Base-by-base conservation (phyloP, 2,888 invertebrate genomes). In the Nymphalis polychloros region DNA sequence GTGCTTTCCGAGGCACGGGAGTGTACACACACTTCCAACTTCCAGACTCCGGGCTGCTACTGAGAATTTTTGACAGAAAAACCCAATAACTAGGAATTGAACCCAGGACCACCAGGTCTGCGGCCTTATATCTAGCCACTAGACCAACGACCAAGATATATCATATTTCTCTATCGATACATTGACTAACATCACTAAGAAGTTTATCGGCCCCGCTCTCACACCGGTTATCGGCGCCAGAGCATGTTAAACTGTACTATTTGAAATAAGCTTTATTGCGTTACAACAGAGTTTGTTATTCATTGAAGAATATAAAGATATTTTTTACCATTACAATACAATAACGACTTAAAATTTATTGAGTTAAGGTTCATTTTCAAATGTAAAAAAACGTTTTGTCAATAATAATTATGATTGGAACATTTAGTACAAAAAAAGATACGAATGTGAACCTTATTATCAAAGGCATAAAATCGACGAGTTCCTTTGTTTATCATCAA, bases 131-230 rank as follows among this genome's bases (percentile, higher is more conserved):
- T 23, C 2, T 23, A 23, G 23, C 3, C n/a, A n/a, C 23, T 23
- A 23, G 23, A 23, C 3, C 23, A 23, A 23, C 23, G 23, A 23
- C n/a, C 16, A 10, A 16, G 4, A 20, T 13, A 23, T 57, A 5
- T 64, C 16, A 17, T 41, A 57, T n/a, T n/a, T 19, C 8, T 23
- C 8, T 63, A 50, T 67, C 55, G 57, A 63, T 50, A 27, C 1
- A 55, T 8, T 10, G 2, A 46, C 2, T 20, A 13, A 73, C 73
- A 64, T 72, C 72, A 73, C 74, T 76, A 73, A 17, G 49, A 50
- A 60, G 73, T 69, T 69, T 72, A 73, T 69, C 53, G 63, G 68
- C 70, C 67, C 64, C 73, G 70, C 72, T 70, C 69, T 71, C 62
- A 69, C 70, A 62, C 64, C 67, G 70, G 72, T 67, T 74, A 72